Conservation (phyloP, 2,797 vertebrate species). For the Sebastes hubbsi region DNA sequence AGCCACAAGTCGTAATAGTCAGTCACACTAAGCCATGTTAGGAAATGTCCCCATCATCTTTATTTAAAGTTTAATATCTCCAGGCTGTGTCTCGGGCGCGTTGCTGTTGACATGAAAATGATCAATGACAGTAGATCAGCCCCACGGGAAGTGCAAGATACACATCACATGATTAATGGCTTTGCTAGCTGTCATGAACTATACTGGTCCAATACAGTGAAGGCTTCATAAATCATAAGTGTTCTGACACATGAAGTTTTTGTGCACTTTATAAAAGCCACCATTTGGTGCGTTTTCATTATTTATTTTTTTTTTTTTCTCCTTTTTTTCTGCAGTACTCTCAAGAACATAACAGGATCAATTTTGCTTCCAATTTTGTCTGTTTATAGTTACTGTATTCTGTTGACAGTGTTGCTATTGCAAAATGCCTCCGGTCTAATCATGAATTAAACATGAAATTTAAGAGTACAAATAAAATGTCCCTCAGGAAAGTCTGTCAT, state of each 20-base stretch:
- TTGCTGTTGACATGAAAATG: slow-evolving; percentile 72
- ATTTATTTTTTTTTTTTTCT: neutral
- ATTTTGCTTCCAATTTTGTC: slow-evolving; percentile 13
- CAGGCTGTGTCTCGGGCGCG: slow-evolving; percentile 43
- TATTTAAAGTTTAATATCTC: slow-evolving; percentile 73
- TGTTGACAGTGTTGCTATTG: slow-evolving; percentile 31
- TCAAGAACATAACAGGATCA: slow-evolving; percentile 13
- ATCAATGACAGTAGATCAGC: slow-evolving; percentile 79
- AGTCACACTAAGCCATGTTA: slow-evolving; percentile 28
- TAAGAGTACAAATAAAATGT: slow-evolving; percentile 54
- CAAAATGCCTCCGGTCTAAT: slow-evolving; percentile 46
- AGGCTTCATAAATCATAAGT: slow-evolving; percentile 81
- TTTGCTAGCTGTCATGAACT: slow-evolving; percentile 78
- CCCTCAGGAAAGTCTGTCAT: slow-evolving; percentile 59
- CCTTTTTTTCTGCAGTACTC: neutral
- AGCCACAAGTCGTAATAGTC: slow-evolving; percentile 20
- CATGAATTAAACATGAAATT: slow-evolving; percentile 72
- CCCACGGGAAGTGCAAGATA: slow-evolving; percentile 73
- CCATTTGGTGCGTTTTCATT: slow-evolving; percentile 28
- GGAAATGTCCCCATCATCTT: slow-evolving; percentile 62
- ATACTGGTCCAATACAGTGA: slow-evolving; percentile 74
- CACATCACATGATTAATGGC: slow-evolving; percentile 79
- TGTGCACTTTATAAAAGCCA: slow-evolving; percentile 58
- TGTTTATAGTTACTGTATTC: slow-evolving; percentile 27
- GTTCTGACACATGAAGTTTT: slow-evolving; percentile 70